Evolutionary conservation across 2,797 vertebrate genomes (phyloP).

Genomic region (Gallinago stenura): DNA sequence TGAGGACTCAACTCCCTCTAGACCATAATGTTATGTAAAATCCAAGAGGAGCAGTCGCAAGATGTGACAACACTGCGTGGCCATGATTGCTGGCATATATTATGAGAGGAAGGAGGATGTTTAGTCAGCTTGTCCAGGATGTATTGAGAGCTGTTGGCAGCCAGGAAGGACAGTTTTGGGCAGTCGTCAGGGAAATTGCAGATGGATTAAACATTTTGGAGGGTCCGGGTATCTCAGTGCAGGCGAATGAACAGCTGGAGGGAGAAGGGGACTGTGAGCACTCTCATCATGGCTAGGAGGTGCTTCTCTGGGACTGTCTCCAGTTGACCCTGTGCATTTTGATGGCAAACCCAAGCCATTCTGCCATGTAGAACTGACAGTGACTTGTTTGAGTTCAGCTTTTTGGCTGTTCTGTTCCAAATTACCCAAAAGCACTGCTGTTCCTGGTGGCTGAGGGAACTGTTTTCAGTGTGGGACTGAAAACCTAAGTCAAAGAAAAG

Average conservation of each 20-base stretch:
- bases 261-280: not conserved
- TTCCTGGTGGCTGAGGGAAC: not conserved
- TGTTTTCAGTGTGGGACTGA: not conserved
- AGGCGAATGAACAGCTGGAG: not conserved
- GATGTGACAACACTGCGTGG: not conserved
- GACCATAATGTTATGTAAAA: not conserved
- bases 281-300: not conserved
- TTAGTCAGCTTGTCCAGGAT: slow-evolving; percentile 35
- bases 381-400: not conserved
- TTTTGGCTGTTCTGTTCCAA: not conserved
- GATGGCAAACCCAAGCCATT: slow-evolving; percentile 26
- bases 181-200: not conserved
- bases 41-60: not conserved
- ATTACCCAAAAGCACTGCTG: not conserved
- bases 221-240: not conserved
- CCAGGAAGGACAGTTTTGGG: not conserved
- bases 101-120: not conserved
- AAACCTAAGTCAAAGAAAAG: not conserved
- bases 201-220: slow-evolving; percentile 2
- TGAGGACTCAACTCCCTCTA: not conserved
- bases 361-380: not conserved
- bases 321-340: not conserved
- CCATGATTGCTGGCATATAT: not conserved
- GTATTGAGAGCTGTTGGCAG: slow-evolving; percentile 17
- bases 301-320: not conserved